Percentiles rank a stretch among this genome's conserved stretches.
phyloP scores from a whole-genome alignment of 2,113 vertebrate genomes.

The Diadophis punctatus region DNA sequence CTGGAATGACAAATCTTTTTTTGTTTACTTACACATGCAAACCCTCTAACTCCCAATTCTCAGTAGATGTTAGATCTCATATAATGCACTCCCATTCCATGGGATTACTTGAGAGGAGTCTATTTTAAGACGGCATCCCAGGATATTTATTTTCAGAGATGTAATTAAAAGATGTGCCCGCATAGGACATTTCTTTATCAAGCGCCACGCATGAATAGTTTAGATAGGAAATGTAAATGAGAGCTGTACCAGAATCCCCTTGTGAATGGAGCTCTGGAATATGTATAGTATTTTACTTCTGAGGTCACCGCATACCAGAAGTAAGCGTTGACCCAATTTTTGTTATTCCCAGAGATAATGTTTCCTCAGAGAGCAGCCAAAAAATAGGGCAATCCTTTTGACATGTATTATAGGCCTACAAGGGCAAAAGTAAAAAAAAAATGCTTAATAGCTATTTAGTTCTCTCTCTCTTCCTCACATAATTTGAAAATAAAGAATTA shows the following conservation, averaged over 20 bases:
- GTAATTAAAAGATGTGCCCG: slow-evolving; percentile 10
- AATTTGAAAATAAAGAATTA: not conserved
- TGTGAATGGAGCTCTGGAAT: slow-evolving; percentile 1
- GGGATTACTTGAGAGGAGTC: not conserved
- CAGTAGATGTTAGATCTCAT: not conserved
- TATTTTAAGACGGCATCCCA: not conserved
- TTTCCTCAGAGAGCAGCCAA: not conserved
- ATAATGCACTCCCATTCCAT: not conserved
- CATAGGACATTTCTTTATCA: slow-evolving; percentile 8
- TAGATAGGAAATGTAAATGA: slow-evolving; percentile 18
- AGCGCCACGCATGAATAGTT: not conserved
- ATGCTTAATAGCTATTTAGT: not conserved
- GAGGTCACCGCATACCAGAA: not conserved
- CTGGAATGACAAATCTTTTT: not conserved
- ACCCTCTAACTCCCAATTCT: not conserved
- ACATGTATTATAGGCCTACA: not conserved
- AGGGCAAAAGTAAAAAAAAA: not conserved
- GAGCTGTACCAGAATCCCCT: slow-evolving; percentile 11
- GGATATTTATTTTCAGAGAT: slow-evolving; percentile 23
- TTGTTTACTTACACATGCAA: not conserved
- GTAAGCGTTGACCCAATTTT: not conserved
- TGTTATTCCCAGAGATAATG: not conserved
- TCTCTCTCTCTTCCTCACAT: not conserved
- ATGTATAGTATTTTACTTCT: not conserved
- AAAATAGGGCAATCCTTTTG: slow-evolving; percentile 14